A percentile compares a stretch with the other conserved stretches of the same genome.
phyloP scores from a whole-genome alignment of 2,113 vertebrate genomes.

The Psammodynastes pulverulentus region DNA sequence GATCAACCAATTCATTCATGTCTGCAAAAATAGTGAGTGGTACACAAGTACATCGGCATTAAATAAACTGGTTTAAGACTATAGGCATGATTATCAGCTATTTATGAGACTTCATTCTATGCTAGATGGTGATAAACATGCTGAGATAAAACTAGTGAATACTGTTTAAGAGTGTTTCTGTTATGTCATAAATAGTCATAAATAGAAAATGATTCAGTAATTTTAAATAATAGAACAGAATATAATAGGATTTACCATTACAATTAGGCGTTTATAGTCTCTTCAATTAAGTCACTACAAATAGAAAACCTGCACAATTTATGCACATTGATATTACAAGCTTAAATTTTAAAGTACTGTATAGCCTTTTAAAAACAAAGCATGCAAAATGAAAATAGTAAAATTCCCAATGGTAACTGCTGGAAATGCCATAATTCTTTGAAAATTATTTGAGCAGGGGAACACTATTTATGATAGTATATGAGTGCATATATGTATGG shows the following conservation, averaged over 20 bases:
- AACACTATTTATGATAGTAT: background rate
- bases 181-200: slow-evolving; percentile 37
- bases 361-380: slow-evolving; percentile 6
- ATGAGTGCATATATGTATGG: background rate
- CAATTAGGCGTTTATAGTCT: slow-evolving; percentile 47
- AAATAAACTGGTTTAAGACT: background rate
- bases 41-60: background rate
- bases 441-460: background rate
- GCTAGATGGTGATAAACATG: background rate
- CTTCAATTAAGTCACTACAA: slow-evolving; percentile 52
- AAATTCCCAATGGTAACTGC: background rate
- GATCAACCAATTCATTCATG: background rate
- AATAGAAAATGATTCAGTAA: slow-evolving; percentile 51
- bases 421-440: background rate
- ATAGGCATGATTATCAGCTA: slow-evolving; percentile 1
- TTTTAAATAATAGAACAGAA: slow-evolving; percentile 53
- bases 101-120: background rate
- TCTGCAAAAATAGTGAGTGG: background rate
- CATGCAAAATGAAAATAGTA: slow-evolving; percentile 1
- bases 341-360: background rate
- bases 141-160: slow-evolving; percentile 31
- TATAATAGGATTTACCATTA: slow-evolving; percentile 51
- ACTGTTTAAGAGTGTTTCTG: slow-evolving; percentile 42
- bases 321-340: slow-evolving; percentile 5
- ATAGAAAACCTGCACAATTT: slow-evolving; percentile 48